Conservation (phyloP, 2,113 vertebrate species). For the Rallus limicola region DNA sequence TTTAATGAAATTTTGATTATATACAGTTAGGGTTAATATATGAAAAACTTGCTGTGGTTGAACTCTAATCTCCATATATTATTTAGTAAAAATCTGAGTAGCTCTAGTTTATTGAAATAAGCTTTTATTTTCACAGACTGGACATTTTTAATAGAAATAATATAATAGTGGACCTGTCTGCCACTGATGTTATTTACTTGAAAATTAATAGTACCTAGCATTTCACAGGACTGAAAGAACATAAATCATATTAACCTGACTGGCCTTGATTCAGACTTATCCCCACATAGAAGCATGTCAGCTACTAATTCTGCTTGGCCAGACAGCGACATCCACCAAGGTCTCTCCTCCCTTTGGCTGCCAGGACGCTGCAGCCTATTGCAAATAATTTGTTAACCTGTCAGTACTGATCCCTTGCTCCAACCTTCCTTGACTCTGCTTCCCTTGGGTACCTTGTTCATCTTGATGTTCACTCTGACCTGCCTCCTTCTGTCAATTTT, state of each 20-base stretch:
- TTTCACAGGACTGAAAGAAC: neutral
- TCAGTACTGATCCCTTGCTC: neutral
- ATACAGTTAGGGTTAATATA: neutral
- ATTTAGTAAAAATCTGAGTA: neutral
- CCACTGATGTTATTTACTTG: neutral
- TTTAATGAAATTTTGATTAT: neutral
- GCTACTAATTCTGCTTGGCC: neutral
- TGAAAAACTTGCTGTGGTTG: neutral
- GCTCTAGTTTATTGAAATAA: neutral
- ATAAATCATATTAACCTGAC: neutral
- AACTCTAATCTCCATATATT: neutral
- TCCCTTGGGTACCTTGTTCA: neutral
- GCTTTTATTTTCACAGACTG: neutral
- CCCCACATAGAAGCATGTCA: neutral
- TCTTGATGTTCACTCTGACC: neutral
- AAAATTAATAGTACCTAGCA: neutral
- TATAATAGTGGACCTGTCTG: neutral
- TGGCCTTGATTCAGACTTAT: neutral
- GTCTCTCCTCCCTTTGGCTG: neutral
- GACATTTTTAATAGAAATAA: neutral
- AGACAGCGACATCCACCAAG: neutral
- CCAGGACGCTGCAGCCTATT: neutral
- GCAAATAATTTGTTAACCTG: neutral
- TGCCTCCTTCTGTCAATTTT: neutral
- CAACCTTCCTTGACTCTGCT: neutral